Evolutionary conservation across 2,113 vertebrate species (phyloP).

Genomic region (Serinus canaria): DNA sequence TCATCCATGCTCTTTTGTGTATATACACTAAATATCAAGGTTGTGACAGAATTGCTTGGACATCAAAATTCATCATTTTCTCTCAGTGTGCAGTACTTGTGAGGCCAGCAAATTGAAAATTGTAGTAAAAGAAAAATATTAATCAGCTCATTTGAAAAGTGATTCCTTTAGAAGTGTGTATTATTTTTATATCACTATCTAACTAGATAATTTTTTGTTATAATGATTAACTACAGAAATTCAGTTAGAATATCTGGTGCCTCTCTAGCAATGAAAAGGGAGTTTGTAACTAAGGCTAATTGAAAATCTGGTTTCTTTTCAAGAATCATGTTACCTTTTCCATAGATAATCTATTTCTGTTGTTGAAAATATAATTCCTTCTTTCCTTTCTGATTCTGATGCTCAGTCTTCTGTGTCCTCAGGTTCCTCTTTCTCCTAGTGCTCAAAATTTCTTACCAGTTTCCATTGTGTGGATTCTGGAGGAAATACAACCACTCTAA

Average conservation of each 20-base stretch:
- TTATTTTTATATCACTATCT: slow-evolving; percentile 31
- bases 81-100: background rate
- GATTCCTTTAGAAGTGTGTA: slow-evolving; percentile 51
- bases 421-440: background rate
- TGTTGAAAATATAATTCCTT: background rate
- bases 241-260: slow-evolving; percentile 35
- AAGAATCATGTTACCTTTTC: background rate
- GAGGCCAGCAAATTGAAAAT: slow-evolving; percentile 14
- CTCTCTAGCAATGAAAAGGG: background rate
- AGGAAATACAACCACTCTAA: background rate
- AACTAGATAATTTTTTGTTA: slow-evolving; percentile 53
- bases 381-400: background rate
- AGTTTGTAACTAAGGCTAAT: background rate
- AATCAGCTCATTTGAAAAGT: slow-evolving; percentile 42
- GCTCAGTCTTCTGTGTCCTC: background rate
- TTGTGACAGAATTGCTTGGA: background rate
- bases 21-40: background rate
- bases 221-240: slow-evolving; percentile 47
- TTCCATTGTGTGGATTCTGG: background rate
- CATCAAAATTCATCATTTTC: slow-evolving; percentile 13
- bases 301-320: background rate
- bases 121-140: slow-evolving; percentile 13
- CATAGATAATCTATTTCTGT: background rate
- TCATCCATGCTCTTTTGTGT: background rate
- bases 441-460: background rate